Base-by-base conservation (phyloP, 1,140 invertebrate genomes). In the Riptortus pedestris region DNA sequence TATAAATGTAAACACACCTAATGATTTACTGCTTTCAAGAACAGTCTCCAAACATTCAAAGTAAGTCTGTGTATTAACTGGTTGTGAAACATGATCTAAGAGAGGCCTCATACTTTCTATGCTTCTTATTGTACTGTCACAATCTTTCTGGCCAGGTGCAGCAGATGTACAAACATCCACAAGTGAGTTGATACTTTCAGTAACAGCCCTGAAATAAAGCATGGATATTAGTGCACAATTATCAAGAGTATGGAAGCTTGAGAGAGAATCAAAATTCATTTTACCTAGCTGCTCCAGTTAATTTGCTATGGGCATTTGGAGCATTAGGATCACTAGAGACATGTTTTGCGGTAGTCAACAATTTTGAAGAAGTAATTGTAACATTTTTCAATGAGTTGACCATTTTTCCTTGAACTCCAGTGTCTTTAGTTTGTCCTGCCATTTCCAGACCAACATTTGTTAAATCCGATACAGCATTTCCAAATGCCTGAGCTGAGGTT, bases 41-140 rank as follows among this genome's bases (percentile, higher is more conserved):
- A 97, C 91, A 16, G 83, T 83, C 71, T 98, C 93, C 22, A 98
- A 81, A 70, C 93, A 96, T 69, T 96, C 93, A 75, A 93, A 97
- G 77, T 98, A 98, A 0, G 87, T 86, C 55, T 83, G 81, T 68
- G 93, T 90, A 71, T 83, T 94, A 62, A 97, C 80, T 0, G 94
- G 91, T 73, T 96, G 89, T 60, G 80, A 84, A 1, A 93, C 90
- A 75, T 92, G 86, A 65, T 93, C 87, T 27, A 97, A 76, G 38
- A 96, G 77, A 3, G 86, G 84, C 18, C 83, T 80, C 76, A 91
- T 85, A 45, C 88, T 85, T 73, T 93, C 85, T 65, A 98, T 96
- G 72, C 90, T 90, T 62, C 93, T 80, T n/a, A 97, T 86, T 1
- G 96, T 94, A 72, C 91, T 95, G 72, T 96, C 93, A 75, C 94